phyloP scores from a whole-genome alignment of 1,140 invertebrate genomes.

The Macrobrachium nipponense region DNA sequence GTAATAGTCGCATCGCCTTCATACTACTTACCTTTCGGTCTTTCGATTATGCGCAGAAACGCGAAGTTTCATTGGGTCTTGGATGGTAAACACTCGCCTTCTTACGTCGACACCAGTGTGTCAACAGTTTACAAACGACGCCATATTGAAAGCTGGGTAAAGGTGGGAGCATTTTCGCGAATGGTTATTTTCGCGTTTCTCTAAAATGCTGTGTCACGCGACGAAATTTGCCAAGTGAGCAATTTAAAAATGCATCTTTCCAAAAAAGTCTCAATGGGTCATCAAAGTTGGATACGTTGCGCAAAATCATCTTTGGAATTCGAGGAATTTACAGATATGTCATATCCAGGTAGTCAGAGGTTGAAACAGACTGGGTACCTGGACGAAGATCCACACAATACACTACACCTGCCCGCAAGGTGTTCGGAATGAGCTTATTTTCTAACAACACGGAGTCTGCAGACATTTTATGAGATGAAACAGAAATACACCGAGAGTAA shows the following conservation, averaged over 20 bases:
- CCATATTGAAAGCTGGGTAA: constrained; percentile 31
- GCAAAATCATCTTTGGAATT: constrained; percentile 6
- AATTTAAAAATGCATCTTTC: too few species aligned
- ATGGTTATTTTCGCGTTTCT: constrained; percentile 29
- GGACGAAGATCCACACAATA: constrained; percentile 21
- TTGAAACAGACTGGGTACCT: constrained; percentile 7
- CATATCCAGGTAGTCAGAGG: constrained; percentile 14
- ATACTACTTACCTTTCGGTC: constrained; percentile 29
- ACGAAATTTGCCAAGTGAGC: too few species aligned
- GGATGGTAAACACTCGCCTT: not conserved
- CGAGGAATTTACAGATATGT: constrained; percentile 34
- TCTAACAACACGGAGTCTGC: too few species aligned
- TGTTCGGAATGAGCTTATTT: too few species aligned
- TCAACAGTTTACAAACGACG: constrained; percentile 53
- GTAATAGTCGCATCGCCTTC: not conserved
- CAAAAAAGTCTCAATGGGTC: too few species aligned
- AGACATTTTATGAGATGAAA: too few species aligned
- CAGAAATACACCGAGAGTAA: too few species aligned
- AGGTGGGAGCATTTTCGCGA: not conserved
- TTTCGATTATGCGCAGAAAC: not conserved
- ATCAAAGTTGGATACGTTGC: too few species aligned
- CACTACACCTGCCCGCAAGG: too few species aligned
- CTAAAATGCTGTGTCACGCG: too few species aligned
- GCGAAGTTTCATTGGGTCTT: constrained; percentile 11
- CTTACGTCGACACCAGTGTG: constrained; percentile 24